These are phyloP conservation scores for Macropus fuliginosus DNA, from an alignment of 2,797 vertebrate species.

Conservation along the genomic window DNA sequence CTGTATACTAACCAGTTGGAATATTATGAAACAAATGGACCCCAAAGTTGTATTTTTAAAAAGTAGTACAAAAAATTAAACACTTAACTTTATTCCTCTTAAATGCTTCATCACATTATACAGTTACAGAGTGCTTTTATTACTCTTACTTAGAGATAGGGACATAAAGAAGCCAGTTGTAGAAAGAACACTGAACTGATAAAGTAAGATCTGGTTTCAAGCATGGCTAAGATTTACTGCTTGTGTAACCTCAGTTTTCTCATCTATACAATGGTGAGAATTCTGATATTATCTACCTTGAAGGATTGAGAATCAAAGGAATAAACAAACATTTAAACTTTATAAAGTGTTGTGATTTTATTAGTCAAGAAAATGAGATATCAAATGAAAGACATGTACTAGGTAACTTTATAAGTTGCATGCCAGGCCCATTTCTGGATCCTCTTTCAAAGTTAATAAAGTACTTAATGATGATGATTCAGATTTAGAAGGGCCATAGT, in stretches of 20 bases:
- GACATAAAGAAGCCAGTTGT: not conserved
- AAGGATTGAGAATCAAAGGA: not conserved
- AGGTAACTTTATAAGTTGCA: constrained; percentile 12
- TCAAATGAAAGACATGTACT: constrained; percentile 34
- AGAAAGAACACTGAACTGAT: not conserved
- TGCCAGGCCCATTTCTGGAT: not conserved
- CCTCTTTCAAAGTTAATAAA: constrained; percentile 19
- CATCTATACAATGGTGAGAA: not conserved
- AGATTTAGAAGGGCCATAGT: not conserved
- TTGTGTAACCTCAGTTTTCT: not conserved
- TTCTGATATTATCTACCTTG: not conserved
- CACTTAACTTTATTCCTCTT: not conserved
- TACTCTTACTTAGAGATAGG: not conserved
- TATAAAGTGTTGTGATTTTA: constrained; percentile 12
- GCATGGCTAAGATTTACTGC: not conserved
- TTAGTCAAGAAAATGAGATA: constrained; percentile 34
- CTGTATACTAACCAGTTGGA: constrained; percentile 49
- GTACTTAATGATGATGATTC: not conserved
- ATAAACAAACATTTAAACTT: not conserved
- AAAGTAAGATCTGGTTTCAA: not conserved
- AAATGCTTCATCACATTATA: not conserved
- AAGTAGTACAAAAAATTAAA: constrained; percentile 32
- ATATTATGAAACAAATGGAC: constrained; percentile 38
- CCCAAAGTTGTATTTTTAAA: constrained; percentile 27
- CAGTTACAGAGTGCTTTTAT: constrained; percentile 30